Conservation (phyloP, 2,797 vertebrate species). For the Strix occidentalis region DNA sequence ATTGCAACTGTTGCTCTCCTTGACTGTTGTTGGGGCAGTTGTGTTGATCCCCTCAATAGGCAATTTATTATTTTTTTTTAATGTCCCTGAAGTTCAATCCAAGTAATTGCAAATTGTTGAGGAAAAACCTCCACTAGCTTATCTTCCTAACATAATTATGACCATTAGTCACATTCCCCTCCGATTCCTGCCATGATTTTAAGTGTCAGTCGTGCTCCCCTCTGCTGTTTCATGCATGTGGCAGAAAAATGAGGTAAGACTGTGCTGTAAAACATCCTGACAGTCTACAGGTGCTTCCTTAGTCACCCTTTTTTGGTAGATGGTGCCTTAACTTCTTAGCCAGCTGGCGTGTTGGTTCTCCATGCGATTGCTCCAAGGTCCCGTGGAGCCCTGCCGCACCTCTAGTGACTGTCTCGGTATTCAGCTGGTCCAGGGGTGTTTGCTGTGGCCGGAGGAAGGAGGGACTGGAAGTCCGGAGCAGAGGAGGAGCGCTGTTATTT, state of each 20-base stretch:
- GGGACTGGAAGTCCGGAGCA: not conserved
- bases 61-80: not conserved
- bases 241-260: not conserved
- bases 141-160: not conserved
- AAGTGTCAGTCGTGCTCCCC: fast-evolving
- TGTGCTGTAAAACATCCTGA: not conserved
- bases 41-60: not conserved
- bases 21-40: not conserved
- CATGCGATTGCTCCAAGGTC: fast-evolving
- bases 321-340: not conserved
- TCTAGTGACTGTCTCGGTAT: fast-evolving
- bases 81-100: not conserved
- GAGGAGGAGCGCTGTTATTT: not conserved
- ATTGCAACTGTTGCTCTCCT: not conserved
- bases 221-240: fast-evolving
- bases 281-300: not conserved
- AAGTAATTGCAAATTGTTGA: not conserved
- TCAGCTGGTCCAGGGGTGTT: not conserved
- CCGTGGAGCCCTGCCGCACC: fast-evolving
- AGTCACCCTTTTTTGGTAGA: fast-evolving
- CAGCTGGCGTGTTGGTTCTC: not conserved
- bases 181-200: not conserved
- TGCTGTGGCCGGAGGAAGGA: not conserved
- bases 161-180: fast-evolving
- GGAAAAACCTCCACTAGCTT: not conserved